phyloP scores from a whole-genome alignment of 2,113 vertebrate species.

The Castor canadensis region DNA sequence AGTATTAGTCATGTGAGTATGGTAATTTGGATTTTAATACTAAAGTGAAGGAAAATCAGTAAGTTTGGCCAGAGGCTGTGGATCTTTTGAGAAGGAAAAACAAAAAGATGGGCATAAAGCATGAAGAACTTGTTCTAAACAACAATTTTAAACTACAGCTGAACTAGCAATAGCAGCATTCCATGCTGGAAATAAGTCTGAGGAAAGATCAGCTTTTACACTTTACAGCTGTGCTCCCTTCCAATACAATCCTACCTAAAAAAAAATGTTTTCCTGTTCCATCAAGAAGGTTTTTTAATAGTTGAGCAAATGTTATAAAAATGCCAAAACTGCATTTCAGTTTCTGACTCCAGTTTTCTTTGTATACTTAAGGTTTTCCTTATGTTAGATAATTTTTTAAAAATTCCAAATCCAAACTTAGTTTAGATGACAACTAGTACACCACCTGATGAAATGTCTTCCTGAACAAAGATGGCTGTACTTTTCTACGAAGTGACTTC shows the following conservation, averaged over 20 bases:
- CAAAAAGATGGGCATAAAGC: constrained; percentile 2
- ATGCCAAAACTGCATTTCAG: background rate
- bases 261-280: background rate
- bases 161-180: constrained; percentile 8
- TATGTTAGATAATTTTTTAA: background rate
- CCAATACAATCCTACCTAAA: background rate
- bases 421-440: constrained; percentile 36
- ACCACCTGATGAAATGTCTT: background rate
- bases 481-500: constrained; percentile 27
- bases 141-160: constrained; percentile 33
- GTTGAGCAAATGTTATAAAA: constrained; percentile 13
- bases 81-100: constrained; percentile 30
- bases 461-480: constrained; percentile 46
- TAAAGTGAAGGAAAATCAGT: constrained; percentile 40
- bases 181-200: background rate
- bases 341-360: background rate
- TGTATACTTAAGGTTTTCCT: background rate
- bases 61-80: constrained; percentile 26
- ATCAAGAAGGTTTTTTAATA: background rate
- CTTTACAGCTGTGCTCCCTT: background rate
- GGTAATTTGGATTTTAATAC: constrained; percentile 51
- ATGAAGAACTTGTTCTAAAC: constrained; percentile 45
- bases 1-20: constrained; percentile 42
- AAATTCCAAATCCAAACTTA: constrained; percentile 33
- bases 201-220: constrained; percentile 32